A percentile compares a stretch with the other conserved stretches of the same genome.
These are phyloP conservation scores for Mylabris phalerata DNA, from an alignment of 1,140 invertebrate species.

Conservation along the genomic window DNA sequence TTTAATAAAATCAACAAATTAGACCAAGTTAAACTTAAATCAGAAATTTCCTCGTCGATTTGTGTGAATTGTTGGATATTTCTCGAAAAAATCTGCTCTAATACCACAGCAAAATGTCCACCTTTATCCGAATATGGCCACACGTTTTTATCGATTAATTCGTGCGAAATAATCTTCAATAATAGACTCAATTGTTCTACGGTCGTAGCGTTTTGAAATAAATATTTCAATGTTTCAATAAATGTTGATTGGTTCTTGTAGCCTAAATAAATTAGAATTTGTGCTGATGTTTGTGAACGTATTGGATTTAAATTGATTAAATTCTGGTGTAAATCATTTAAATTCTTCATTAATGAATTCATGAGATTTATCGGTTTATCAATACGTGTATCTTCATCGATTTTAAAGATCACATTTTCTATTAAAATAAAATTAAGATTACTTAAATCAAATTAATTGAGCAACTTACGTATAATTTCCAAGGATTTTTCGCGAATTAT, in stretches of 20 bases:
- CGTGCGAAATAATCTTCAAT: conserved; percentile 45
- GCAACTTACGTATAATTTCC: conserved; percentile 24
- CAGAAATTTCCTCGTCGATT: conserved; percentile 23
- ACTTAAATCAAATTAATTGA: no score
- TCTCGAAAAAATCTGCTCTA: conserved; percentile 43
- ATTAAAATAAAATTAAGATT: conserved; percentile 8
- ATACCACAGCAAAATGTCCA: conserved; percentile 47
- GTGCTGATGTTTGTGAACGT: conserved; percentile 45
- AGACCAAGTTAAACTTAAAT: conserved; percentile 41
- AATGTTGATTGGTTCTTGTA: conserved; percentile 49
- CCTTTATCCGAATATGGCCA: conserved; percentile 40
- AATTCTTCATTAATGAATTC: conserved; percentile 32
- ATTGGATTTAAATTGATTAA: conserved; percentile 34
- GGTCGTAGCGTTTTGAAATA: conserved; percentile 48
- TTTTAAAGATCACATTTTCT: conserved; percentile 45
- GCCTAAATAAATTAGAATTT: conserved; percentile 49
- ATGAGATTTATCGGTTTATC: conserved; percentile 35
- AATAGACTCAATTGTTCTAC: conserved; percentile 48
- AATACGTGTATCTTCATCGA: conserved; percentile 48
- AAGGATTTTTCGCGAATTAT: conserved; percentile 27
- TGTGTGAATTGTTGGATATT: conserved; percentile 28
- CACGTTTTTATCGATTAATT: conserved; percentile 35
- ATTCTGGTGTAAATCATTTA: conserved; percentile 31
- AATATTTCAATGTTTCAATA: conserved; percentile 46
- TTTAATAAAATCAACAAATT: conserved; percentile 46